phyloP scores from a whole-genome alignment of 2,113 vertebrate genomes.

The Perca schrenkii region DNA sequence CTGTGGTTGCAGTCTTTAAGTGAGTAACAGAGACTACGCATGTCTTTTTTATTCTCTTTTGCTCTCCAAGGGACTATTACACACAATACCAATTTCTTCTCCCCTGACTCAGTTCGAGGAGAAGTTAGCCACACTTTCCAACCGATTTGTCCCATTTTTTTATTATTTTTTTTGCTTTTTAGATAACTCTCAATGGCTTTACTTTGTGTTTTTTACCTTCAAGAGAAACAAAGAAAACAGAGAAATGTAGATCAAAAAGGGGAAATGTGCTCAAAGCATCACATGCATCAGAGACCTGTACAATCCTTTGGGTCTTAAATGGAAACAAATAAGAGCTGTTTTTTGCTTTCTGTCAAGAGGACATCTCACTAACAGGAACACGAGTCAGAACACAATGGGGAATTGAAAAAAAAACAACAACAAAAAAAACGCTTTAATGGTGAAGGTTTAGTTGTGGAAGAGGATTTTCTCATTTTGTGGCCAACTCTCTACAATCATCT shows the following conservation, averaged over 20 bases:
- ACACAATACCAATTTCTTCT: slow-evolving; percentile 48
- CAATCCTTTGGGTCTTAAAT: slow-evolving; percentile 56
- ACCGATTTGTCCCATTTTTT: background rate
- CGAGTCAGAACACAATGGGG: slow-evolving; percentile 35
- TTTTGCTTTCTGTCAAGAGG: slow-evolving; percentile 58
- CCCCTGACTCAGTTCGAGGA: slow-evolving; percentile 20
- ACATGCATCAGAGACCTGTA: slow-evolving; percentile 33
- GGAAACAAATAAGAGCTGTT: slow-evolving; percentile 58
- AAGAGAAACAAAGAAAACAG: slow-evolving; percentile 23
- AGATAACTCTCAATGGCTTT: slow-evolving; percentile 24
- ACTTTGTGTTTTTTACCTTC: slow-evolving; percentile 4
- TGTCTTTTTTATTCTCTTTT: slow-evolving; percentile 45
- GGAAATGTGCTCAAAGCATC: slow-evolving; percentile 38
- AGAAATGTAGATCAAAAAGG: slow-evolving; percentile 27
- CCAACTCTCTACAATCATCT: slow-evolving; percentile 36
- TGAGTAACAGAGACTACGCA: slow-evolving; percentile 41
- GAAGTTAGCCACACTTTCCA: slow-evolving; percentile 10
- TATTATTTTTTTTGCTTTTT: no score
- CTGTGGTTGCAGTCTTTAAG: slow-evolving; percentile 44
- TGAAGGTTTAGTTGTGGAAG: slow-evolving; percentile 18
- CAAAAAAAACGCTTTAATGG: slow-evolving; percentile 18
- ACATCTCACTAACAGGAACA: slow-evolving; percentile 48
- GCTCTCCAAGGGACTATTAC: slow-evolving; percentile 48
- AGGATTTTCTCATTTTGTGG: slow-evolving; percentile 61
- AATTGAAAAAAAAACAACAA: background rate